phyloP scores from a whole-genome alignment of 2,888 invertebrate genomes.

The Phengaris alcon region DNA sequence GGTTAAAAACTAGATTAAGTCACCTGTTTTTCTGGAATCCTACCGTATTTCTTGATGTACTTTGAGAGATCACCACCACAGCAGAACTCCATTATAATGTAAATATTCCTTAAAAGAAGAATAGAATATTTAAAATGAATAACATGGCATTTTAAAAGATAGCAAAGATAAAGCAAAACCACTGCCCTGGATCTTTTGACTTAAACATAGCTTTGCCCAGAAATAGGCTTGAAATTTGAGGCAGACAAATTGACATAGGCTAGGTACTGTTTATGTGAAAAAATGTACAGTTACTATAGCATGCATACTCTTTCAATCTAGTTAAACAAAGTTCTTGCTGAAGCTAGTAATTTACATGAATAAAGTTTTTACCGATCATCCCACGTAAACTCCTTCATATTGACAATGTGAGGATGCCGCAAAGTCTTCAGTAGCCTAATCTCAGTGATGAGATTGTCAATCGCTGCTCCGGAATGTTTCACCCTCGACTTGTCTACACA shows the following conservation, averaged over 20 bases:
- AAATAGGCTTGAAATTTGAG: neutral
- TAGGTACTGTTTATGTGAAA: neutral
- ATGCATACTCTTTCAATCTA: neutral
- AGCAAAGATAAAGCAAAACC: neutral
- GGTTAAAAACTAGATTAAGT: slow-evolving; percentile 16
- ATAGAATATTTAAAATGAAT: neutral
- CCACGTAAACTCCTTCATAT: slow-evolving; percentile 90
- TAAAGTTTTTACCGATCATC: slow-evolving; percentile 79
- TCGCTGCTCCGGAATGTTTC: slow-evolving; percentile 81
- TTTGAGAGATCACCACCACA: slow-evolving; percentile 89
- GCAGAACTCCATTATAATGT: slow-evolving; percentile 92
- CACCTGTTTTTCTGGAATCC: slow-evolving; percentile 82
- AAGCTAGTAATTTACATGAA: no score
- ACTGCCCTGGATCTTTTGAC: neutral
- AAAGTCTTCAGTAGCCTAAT: slow-evolving; percentile 88
- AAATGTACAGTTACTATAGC: neutral
- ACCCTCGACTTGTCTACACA: slow-evolving; percentile 86
- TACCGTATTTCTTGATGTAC: slow-evolving; percentile 84
- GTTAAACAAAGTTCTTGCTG: no score
- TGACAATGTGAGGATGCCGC: slow-evolving; percentile 89
- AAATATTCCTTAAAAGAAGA: slow-evolving; percentile 82
- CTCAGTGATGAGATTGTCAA: slow-evolving; percentile 90
- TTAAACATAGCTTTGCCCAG: neutral
- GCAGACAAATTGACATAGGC: neutral
- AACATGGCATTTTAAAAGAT: neutral